Percentiles rank a stretch among this genome's conserved stretches.
phyloP scores from a whole-genome alignment of 2,888 invertebrate species.

The Synergus umbraculus region DNA sequence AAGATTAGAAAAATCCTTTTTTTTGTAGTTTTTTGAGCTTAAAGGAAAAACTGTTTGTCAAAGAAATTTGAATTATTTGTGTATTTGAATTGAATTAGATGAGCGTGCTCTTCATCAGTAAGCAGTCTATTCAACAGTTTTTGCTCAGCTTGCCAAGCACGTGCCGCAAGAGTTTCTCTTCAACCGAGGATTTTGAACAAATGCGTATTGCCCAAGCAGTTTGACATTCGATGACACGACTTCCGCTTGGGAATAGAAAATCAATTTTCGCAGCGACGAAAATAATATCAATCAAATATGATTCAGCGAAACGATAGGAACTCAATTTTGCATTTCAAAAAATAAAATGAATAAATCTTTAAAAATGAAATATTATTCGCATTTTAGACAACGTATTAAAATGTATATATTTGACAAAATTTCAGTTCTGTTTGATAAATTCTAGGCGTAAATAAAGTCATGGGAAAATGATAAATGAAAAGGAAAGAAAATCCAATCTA shows the following conservation, averaged over 20 bases:
- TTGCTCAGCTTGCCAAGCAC: slow-evolving; percentile 65
- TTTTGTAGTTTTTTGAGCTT: neutral
- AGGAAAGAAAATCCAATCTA: neutral
- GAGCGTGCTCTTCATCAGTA: slow-evolving; percentile 67
- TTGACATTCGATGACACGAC: slow-evolving; percentile 49
- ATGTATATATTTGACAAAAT: neutral
- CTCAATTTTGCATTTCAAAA: neutral
- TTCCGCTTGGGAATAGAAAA: slow-evolving; percentile 42
- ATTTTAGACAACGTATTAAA: neutral
- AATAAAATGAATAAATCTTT: neutral
- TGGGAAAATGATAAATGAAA: neutral
- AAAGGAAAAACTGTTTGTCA: slow-evolving; percentile 41
- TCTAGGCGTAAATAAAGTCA: neutral
- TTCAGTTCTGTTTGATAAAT: neutral
- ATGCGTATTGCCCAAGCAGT: slow-evolving; percentile 42
- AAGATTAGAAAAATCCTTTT: neutral
- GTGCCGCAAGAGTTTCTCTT: slow-evolving; percentile 58
- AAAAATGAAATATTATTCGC: neutral
- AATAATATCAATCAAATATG: slow-evolving; percentile 32
- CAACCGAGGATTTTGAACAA: slow-evolving; percentile 55
- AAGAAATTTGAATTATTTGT: slow-evolving; percentile 61
- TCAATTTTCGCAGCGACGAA: slow-evolving; percentile 26
- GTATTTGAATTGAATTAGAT: slow-evolving; percentile 68
- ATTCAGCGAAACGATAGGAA: slow-evolving; percentile 17
- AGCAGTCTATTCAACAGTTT: slow-evolving; percentile 70